Percentiles rank a stretch among this genome's conserved stretches.
Conservation (phyloP, 2,888 invertebrate genomes). For the Xestia c-nigrum region DNA sequence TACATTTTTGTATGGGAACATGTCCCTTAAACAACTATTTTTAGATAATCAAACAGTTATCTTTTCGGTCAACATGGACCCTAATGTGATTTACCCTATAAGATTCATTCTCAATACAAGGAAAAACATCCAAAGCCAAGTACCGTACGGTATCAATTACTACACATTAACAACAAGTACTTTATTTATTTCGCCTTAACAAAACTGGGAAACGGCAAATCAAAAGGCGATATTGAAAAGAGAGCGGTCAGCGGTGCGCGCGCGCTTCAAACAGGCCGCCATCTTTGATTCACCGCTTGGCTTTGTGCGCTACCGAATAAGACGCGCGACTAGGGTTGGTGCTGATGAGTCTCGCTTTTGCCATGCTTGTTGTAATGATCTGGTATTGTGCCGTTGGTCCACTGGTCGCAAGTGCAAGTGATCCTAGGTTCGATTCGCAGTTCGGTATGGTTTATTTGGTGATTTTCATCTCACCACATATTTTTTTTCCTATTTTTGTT, state of each 20-base stretch:
- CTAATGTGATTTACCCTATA: neutral
- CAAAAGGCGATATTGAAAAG: conserved; percentile 76
- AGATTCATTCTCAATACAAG: neutral
- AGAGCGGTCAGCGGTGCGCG: conserved; percentile 64
- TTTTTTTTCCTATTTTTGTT: too few relatives aligned
- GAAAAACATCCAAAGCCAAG: conserved; percentile 9
- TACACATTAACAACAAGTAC: conserved; percentile 45
- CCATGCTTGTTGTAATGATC: neutral
- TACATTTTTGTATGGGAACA: too few relatives aligned
- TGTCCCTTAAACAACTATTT: too few relatives aligned
- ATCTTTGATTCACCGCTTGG: conserved; percentile 79
- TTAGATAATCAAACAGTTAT: too few relatives aligned
- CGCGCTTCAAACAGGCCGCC: conserved; percentile 75
- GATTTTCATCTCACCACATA: too few relatives aligned
- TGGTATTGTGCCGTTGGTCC: neutral
- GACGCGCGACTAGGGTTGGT: conserved; percentile 57
- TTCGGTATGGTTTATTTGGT: neutral
- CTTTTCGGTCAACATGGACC: too few relatives aligned
- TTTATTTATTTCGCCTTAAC: conserved; percentile 55
- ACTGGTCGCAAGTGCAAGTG: neutral
- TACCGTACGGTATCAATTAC: conserved; percentile 56
- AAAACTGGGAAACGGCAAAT: conserved; percentile 69
- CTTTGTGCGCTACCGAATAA: conserved; percentile 82
- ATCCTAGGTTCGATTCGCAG: neutral
- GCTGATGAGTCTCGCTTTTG: neutral